Conservation (phyloP, 2,113 vertebrate genomes). For the Oenanthe oenanthe region DNA sequence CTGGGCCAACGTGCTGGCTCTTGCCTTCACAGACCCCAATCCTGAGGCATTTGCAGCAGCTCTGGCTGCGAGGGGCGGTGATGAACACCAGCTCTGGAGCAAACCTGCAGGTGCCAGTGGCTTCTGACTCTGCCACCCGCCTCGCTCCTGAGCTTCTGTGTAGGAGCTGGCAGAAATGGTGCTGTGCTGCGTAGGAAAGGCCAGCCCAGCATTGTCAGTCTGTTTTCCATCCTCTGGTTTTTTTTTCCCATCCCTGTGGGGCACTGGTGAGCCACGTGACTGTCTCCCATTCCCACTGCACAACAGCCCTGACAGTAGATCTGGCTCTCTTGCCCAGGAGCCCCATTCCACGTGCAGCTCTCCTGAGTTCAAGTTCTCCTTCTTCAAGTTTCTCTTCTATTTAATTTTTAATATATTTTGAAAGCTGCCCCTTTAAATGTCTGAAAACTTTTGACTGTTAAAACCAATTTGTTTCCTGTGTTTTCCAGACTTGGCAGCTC, state of each 20-base stretch:
- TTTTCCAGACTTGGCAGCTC: neutral
- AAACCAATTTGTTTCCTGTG: neutral
- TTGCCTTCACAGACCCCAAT: accelerated
- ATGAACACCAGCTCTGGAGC: neutral
- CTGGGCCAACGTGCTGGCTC: accelerated
- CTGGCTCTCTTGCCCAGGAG: neutral
- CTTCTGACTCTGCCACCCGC: neutral
- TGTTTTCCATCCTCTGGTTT: neutral
- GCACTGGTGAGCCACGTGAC: accelerated
- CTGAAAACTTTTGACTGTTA: neutral
- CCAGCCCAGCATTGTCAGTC: accelerated
- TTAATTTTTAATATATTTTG: neutral
- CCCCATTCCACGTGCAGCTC: neutral
- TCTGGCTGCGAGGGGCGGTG: accelerated
- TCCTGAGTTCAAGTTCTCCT: neutral
- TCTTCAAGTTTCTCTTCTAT: neutral
- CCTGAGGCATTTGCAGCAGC: accelerated
- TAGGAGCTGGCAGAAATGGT: neutral
- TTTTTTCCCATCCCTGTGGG: neutral
- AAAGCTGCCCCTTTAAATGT: neutral
- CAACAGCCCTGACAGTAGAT: neutral
- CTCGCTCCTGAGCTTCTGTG: accelerated
- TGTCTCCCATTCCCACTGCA: accelerated
- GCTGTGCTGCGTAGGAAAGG: neutral
- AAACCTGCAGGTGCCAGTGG: neutral